Conservation (phyloP, 2,888 invertebrate species). For the Atethmia centrago region DNA sequence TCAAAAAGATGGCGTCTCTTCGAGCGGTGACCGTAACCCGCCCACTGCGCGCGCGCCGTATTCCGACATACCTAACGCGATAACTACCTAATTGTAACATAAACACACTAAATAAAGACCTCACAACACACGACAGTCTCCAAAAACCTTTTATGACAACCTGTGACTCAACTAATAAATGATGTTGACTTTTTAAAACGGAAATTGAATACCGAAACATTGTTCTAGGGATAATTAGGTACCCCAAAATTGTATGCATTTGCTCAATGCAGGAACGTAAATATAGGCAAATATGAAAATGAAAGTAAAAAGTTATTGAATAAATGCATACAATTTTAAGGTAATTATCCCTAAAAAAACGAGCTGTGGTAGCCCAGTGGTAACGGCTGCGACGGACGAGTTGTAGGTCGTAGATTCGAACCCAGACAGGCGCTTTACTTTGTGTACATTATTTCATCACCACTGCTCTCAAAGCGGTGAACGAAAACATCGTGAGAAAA, state of each 20-base stretch:
- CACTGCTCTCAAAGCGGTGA: too few relatives aligned
- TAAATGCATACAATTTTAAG: too few relatives aligned
- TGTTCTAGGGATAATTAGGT: slow-evolving; percentile 47
- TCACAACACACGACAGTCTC: slow-evolving; percentile 47
- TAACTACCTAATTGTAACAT: slow-evolving; percentile 67
- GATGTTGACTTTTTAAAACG: slow-evolving; percentile 23
- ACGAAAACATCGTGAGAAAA: too few relatives aligned
- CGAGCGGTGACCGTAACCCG: slow-evolving; percentile 66
- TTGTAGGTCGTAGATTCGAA: too few relatives aligned
- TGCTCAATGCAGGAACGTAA: slow-evolving; percentile 38
- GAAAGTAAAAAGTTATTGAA: slow-evolving; percentile 56
- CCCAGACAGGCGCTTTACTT: too few relatives aligned
- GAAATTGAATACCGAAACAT: slow-evolving; percentile 17
- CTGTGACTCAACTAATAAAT: slow-evolving; percentile 48
- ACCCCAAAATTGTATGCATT: slow-evolving; percentile 46
- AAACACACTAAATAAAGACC: slow-evolving; percentile 67
- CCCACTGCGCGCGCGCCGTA: slow-evolving; percentile 61
- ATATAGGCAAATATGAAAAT: slow-evolving; percentile 56
- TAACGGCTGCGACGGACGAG: too few relatives aligned
- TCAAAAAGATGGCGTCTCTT: slow-evolving; percentile 65
- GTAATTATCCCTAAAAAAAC: slow-evolving; percentile 46
- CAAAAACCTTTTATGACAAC: slow-evolving; percentile 39
- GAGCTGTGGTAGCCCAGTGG: too few relatives aligned
- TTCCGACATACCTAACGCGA: slow-evolving; percentile 58
- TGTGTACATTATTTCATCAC: too few relatives aligned